Evolutionary conservation across 1,140 invertebrate genomes (phyloP).

Genomic region (Cotesia chilonis): DNA sequence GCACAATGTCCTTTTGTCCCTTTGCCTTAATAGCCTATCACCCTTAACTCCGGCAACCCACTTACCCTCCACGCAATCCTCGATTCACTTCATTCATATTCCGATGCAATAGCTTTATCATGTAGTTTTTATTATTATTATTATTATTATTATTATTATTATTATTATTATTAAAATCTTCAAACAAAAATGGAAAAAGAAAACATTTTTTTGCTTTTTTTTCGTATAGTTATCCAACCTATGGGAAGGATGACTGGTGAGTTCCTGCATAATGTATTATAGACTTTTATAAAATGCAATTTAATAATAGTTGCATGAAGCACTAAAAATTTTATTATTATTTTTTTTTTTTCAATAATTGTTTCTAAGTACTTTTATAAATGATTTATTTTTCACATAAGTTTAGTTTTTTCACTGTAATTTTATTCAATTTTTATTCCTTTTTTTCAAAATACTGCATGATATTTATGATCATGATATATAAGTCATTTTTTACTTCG

Average conservation of each 20-base stretch:
- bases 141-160: slow-evolving; percentile 28
- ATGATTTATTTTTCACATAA: background rate
- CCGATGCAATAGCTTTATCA: slow-evolving; percentile 26
- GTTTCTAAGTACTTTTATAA: background rate
- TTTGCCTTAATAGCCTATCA: slow-evolving; percentile 3
- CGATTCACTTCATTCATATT: slow-evolving; percentile 19
- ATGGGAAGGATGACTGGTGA: slow-evolving; percentile 72
- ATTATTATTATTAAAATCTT: slow-evolving; percentile 55
- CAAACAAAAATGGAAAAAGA: background rate
- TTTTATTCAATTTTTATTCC: too few species aligned
- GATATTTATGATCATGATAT: too few species aligned
- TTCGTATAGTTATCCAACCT: slow-evolving; percentile 69
- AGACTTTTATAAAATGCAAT: slow-evolving; percentile 35
- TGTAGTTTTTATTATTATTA: slow-evolving; percentile 7
- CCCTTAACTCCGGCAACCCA: too few species aligned
- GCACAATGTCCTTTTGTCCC: background rate
- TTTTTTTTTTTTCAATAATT: slow-evolving; percentile 1
- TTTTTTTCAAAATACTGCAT: too few species aligned
- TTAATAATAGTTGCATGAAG: background rate
- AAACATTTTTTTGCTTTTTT: slow-evolving; percentile 53
- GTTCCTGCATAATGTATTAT: slow-evolving; percentile 62
- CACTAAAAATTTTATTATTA: background rate
- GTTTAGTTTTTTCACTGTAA: too few species aligned
- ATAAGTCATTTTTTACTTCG: too few species aligned
- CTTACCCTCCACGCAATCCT: too few species aligned